Percentiles rank a stretch among this genome's conserved stretches.
These are phyloP conservation scores for Bombus huntii DNA, from an alignment of 1,140 invertebrate species.

Conservation along the genomic window DNA sequence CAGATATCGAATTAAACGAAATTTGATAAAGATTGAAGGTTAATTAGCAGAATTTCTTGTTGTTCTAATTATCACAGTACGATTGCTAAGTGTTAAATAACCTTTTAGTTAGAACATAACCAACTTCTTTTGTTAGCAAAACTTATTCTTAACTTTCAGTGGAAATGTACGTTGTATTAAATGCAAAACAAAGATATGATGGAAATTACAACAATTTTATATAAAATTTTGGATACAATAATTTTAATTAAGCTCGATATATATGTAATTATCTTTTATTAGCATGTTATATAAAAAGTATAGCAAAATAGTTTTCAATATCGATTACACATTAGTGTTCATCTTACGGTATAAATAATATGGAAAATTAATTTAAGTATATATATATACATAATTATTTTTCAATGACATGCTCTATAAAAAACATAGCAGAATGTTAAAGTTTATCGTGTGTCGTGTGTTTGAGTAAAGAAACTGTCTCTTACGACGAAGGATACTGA, in stretches of 20 bases:
- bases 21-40: neutral
- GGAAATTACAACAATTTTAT: neutral
- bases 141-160: neutral
- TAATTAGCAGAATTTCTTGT: neutral
- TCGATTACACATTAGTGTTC: neutral
- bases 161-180: neutral
- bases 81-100: neutral
- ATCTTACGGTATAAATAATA: neutral
- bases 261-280: neutral
- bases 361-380: neutral
- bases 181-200: neutral
- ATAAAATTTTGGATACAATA: neutral
- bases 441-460: neutral
- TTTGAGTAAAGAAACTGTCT: neutral
- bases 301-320: neutral
- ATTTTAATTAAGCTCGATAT: neutral
- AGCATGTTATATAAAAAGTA: neutral
- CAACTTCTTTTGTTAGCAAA: neutral
- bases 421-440: neutral
- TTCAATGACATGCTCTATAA: neutral
- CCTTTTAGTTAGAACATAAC: neutral
- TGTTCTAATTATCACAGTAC: neutral
- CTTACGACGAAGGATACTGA: neutral
- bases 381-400: neutral
- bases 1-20: neutral